Percentiles rank a stretch among this genome's conserved stretches.
phyloP scores from a whole-genome alignment of 2,797 vertebrate genomes.

The Astyanax mexicanus region DNA sequence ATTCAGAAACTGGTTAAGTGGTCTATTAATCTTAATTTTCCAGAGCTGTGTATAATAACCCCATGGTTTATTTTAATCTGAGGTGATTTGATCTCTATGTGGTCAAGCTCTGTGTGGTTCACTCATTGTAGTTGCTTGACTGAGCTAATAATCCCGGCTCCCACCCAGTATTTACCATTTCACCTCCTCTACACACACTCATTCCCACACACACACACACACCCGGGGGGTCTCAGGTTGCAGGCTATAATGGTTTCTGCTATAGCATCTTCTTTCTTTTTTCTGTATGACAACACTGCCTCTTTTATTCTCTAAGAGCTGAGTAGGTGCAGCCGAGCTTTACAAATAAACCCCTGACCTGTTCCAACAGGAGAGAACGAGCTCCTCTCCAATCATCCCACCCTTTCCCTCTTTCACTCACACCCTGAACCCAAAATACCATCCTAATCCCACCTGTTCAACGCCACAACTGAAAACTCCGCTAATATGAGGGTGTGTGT shows the following conservation, averaged over 20 bases:
- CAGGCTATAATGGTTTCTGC: conserved; percentile 33
- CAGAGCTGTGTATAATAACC: too few relatives aligned
- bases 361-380: conserved; percentile 69
- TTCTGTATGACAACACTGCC: conserved; percentile 18
- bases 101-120: too few relatives aligned
- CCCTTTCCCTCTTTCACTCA: conserved; percentile 21
- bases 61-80: too few relatives aligned
- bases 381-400: neutral
- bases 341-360: conserved; percentile 72
- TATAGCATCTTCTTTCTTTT: conserved; percentile 15
- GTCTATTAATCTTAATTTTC: too few relatives aligned
- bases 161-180: conserved; percentile 37
- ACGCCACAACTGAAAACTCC: too few relatives aligned
- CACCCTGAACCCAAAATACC: conserved; percentile 14
- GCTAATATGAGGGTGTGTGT: too few relatives aligned
- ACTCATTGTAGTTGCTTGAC: neutral
- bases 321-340: conserved; percentile 37
- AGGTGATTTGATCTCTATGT: too few relatives aligned
- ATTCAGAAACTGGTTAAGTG: too few relatives aligned
- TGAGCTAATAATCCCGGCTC: neutral
- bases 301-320: conserved; percentile 43
- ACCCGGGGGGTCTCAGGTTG: conserved; percentile 42
- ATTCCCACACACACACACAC: conserved; percentile 10
- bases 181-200: conserved; percentile 12
- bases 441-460: conserved; percentile 3